Evolutionary conservation across 2,888 invertebrate genomes (phyloP), one percentile per base, ranked within the genome.

Genomic region (Ellobium chinense): DNA sequence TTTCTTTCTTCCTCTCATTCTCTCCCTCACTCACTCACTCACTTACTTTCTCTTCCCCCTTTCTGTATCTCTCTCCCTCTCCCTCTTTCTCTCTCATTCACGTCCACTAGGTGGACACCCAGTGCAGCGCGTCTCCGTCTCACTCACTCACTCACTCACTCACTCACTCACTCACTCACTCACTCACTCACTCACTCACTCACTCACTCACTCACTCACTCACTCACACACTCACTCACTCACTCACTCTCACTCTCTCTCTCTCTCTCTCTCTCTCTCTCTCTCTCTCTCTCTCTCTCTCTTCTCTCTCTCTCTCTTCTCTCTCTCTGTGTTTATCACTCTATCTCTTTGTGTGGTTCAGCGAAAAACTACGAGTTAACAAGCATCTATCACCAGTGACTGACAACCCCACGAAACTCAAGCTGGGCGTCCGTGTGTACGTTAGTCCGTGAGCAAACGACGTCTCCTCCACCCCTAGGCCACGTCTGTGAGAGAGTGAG

Each of bases 261-360:
- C 63, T 63, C 75, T 63, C 14, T 65, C 34, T 75, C 63, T 75
- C 65, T 75, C 63, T 75, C 76, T 75, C 76, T 75, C 63, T 75
- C 76, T 65, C 63, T 63, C 63, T 75, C 65, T 65, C 76, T 75
- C 76, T 75, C 63, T 75, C 76, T 63, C 37, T 75, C 63, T 75
- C 65, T 75, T 31, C 65, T 65, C 65, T 65, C 65, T 31, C 65
- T 65, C 62, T 39, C 36, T 34, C 65, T 39, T 65, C 76, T 75
- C 76, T 75, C 63, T 75, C 76, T 63, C 37, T 66, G 34, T 31
- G 4, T 27, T 4, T 56, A 29, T 72, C 27, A 31, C 24, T 31
- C n/a, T n/a, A n/a, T n/a, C n/a, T n/a, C n/a, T n/a, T n/a, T n/a
- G n/a, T n/a, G n/a, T n/a, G n/a, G n/a, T n/a, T n/a, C n/a, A n/a